These are phyloP conservation scores for Leptinotarsa defecta DNA, from an alignment of 1,140 invertebrate species.

Conservation along the genomic window DNA sequence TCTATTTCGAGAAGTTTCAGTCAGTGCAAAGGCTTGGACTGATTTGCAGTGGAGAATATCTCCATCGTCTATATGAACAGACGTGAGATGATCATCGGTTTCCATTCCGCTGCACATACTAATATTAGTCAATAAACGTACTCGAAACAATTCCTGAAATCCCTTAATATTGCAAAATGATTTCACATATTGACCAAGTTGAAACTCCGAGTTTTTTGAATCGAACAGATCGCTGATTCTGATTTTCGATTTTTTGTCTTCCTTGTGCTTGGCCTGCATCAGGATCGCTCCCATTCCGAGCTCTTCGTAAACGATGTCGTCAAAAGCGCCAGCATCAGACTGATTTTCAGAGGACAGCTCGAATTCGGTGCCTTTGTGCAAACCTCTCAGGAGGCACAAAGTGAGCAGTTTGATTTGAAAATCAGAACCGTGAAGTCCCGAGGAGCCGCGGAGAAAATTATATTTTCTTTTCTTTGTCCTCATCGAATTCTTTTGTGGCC, in stretches of 20 bases:
- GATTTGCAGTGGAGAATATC: not conserved
- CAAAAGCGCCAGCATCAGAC: not conserved
- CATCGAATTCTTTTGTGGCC: no score
- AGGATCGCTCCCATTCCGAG: conserved; percentile 13
- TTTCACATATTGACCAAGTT: not conserved
- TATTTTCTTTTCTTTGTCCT: not conserved
- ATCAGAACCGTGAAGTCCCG: not conserved
- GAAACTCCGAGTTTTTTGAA: not conserved
- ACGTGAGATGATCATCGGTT: not conserved
- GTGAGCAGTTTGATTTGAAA: conserved; percentile 11
- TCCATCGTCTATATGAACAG: not conserved
- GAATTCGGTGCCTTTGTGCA: not conserved
- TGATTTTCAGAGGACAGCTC: conserved; percentile 6
- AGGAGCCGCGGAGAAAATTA: not conserved
- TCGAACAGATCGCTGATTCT: conserved; percentile 9
- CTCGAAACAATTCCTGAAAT: not conserved
- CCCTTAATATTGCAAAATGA: not conserved
- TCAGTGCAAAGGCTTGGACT: not conserved
- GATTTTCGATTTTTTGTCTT: conserved; percentile 25
- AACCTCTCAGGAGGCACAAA: conserved; percentile 1
- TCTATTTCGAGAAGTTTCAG: not conserved
- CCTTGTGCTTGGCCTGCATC: conserved; percentile 27
- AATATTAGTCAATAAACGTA: not conserved
- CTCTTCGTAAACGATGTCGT: conserved; percentile 19
- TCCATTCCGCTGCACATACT: not conserved